Evolutionary conservation across 2,113 vertebrate species (phyloP).

Genomic region (Lonchura striata): DNA sequence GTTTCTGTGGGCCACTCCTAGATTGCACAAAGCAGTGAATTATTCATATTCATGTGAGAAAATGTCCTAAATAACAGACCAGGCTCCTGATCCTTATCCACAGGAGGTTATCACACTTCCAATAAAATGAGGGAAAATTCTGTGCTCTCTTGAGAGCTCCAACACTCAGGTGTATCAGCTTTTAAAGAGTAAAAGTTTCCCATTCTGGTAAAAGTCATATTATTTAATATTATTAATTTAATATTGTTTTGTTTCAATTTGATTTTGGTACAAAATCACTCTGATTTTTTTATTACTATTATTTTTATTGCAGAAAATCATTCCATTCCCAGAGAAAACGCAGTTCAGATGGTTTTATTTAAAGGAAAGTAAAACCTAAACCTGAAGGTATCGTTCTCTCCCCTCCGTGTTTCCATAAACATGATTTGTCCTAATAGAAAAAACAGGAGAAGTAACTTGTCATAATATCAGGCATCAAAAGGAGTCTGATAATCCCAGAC

Average conservation of each 20-base stretch:
- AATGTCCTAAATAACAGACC: not conserved
- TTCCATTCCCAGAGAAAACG: not conserved
- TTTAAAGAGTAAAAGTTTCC: constrained; percentile 37
- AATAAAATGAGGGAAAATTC: not conserved
- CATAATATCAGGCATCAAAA: constrained; percentile 55
- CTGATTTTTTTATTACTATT: not conserved
- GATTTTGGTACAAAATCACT: not conserved
- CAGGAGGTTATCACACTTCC: not conserved
- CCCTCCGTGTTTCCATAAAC: constrained; percentile 44
- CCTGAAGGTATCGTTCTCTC: constrained; percentile 23
- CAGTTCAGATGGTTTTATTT: constrained; percentile 36
- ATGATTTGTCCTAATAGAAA: constrained; percentile 49
- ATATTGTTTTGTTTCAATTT: not conserved
- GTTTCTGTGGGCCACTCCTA: not conserved
- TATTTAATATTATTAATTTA: constrained; percentile 6
- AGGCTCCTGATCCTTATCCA: not conserved
- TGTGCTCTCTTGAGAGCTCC: not conserved
- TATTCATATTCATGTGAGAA: not conserved
- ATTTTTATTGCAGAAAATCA: not conserved
- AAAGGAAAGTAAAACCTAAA: constrained; percentile 40
- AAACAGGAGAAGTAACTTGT: constrained; percentile 25
- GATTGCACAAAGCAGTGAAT: not conserved
- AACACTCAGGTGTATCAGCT: constrained; percentile 23
- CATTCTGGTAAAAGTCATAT: not conserved
- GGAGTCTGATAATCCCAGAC: constrained; percentile 25